Base-by-base conservation (phyloP, 1,140 invertebrate species). In the Atta colombica region DNA sequence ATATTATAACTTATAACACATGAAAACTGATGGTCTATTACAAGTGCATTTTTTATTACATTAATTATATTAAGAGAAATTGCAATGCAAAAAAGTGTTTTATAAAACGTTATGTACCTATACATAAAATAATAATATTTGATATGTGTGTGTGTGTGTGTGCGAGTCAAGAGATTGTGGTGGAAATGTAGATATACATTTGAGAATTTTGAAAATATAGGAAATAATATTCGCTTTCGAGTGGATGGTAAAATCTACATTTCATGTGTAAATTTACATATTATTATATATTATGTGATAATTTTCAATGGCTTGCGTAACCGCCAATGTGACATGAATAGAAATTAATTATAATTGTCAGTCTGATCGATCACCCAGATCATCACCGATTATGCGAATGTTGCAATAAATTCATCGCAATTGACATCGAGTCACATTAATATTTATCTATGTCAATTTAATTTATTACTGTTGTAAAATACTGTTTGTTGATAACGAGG, bases 261-360 rank as follows among this genome's bases (percentile, higher is more conserved):
- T 82, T 82, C 35, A 60, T 18, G 21, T 51, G 39, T 74, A 82
- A 82, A 82, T 82, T 71, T 58, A n/a, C 53, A 14, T 58, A 82
- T 72, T 72, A 82, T 71, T 58, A n/a, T 35, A n/a, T 58, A 82
- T 72, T 72, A 82, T 31, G 25, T 72, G 69, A 82, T 82, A 72
- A 58, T 72, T 61, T 74, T 72, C 35, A 49, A 82, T 72, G 4
- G 8, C 55, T 6, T 10, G 16, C 8, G 8, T 28, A 14, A 53
- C 21, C 53, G 35, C 14, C 55, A 16, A 31, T 82, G 18, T 60
- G 18, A 49, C 68, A 18, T 28, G 21, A 49, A 45, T 60, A 61
- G 80, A 82, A 61, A 82, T 72, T 82, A 60, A 74, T 82, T 60
- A 39, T 25, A 60, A 82, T 82, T 74, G 68, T 74, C 68, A 60